Conservation (phyloP, 92 coral and sea anemone species). For the Ricordea florida region DNA sequence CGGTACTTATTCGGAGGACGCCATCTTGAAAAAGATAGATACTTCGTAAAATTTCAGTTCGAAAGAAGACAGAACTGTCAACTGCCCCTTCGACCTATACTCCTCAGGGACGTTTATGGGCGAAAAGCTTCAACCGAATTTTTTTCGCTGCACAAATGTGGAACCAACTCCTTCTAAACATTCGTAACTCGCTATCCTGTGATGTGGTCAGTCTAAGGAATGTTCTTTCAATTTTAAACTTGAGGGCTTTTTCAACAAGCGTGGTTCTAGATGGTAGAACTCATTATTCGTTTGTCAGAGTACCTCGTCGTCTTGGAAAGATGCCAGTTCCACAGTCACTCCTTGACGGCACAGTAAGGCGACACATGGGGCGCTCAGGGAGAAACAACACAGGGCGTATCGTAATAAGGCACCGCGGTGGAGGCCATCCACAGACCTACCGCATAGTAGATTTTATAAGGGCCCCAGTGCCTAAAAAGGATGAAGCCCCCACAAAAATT, state of each 20-base stretch:
- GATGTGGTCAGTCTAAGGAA: too few species aligned
- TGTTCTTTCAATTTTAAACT: constrained; percentile 7
- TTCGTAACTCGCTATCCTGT: too few species aligned
- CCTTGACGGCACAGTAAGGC: constrained; percentile 84
- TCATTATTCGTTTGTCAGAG: constrained; percentile 78
- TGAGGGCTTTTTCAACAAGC: constrained; percentile 69
- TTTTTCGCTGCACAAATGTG: too few species aligned
- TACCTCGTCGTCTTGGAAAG: constrained; percentile 83
- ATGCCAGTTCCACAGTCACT: constrained; percentile 87
- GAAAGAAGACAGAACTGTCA: too few species aligned
- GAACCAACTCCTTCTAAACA: too few species aligned
- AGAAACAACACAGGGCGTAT: constrained; percentile 85
- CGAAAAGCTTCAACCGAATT: too few species aligned
- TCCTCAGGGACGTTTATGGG: too few species aligned
- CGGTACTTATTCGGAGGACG: not conserved
- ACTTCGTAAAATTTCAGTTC: too few species aligned
- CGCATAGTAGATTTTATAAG: constrained; percentile 91
- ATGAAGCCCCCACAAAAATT: constrained; percentile 32
- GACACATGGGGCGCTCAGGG: constrained; percentile 86
- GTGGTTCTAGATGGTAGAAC: constrained; percentile 74
- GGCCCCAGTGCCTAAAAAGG: constrained; percentile 50
- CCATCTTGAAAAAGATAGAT: not conserved
- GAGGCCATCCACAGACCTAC: constrained; percentile 95
- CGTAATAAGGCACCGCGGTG: constrained; percentile 91
- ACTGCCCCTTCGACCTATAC: too few species aligned